Evolutionary conservation across 2,797 vertebrate species (phyloP).

Genomic region (Capromys pilorides): DNA sequence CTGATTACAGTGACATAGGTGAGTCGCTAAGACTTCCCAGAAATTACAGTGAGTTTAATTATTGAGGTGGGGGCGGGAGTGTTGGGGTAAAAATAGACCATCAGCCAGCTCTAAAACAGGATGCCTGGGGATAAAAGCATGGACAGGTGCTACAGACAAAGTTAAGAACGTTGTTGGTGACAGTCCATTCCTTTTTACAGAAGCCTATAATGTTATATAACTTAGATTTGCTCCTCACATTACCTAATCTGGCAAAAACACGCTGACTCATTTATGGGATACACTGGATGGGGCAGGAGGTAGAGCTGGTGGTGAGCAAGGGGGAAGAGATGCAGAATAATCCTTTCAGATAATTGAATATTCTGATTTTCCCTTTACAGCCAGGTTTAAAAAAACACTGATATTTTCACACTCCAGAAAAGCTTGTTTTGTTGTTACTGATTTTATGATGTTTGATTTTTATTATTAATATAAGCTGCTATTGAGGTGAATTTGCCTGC

Average conservation of each 20-base stretch:
- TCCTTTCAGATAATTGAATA: background rate
- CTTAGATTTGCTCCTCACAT: slow-evolving; percentile 7
- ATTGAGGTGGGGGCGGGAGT: background rate
- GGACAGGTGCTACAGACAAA: background rate
- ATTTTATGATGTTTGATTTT: slow-evolving; percentile 36
- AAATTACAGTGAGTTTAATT: slow-evolving; percentile 44
- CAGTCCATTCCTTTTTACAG: slow-evolving; percentile 27
- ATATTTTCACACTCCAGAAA: background rate
- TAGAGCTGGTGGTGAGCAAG: background rate
- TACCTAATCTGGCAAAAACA: background rate
- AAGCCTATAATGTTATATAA: background rate
- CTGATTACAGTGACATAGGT: background rate
- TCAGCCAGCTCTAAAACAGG: slow-evolving; percentile 39
- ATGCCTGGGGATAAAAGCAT: background rate
- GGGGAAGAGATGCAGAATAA: background rate
- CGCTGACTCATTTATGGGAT: background rate
- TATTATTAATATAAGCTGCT: slow-evolving; percentile 35
- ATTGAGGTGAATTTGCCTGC: slow-evolving; percentile 2
- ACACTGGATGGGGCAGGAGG: background rate
- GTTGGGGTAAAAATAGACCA: background rate
- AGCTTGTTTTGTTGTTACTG: background rate
- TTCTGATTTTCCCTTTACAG: background rate
- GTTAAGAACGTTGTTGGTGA: background rate
- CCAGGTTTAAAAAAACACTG: background rate
- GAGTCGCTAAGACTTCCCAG: slow-evolving; percentile 22